A percentile compares a stretch with the other conserved stretches of the same genome.
phyloP scores from a whole-genome alignment of 2,888 invertebrate species.

The Dryocosmus kuriphilus region DNA sequence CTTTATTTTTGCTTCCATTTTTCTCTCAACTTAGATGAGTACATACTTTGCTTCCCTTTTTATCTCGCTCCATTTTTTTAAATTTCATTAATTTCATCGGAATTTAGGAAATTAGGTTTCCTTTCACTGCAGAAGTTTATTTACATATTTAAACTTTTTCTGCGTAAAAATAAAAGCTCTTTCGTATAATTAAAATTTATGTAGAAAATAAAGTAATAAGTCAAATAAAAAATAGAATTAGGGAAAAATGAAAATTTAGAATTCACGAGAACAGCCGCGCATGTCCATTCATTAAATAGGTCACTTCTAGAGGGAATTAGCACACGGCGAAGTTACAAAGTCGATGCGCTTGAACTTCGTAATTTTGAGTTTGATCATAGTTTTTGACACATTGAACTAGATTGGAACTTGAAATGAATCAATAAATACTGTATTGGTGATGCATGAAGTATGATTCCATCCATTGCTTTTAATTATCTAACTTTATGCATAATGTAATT shows the following conservation, averaged over 20 bases:
- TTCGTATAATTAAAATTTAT: too few species aligned
- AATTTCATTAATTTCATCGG: background rate
- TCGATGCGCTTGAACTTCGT: background rate
- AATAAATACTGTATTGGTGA: background rate
- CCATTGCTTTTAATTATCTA: background rate
- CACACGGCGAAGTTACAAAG: background rate
- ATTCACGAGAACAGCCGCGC: background rate
- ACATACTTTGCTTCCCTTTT: background rate
- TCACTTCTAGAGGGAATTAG: background rate
- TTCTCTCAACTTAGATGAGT: background rate
- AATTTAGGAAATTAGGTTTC: background rate
- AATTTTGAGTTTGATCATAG: background rate
- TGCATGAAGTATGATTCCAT: background rate
- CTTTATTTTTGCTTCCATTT: background rate
- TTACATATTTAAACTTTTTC: too few species aligned
- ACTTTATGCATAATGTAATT: background rate
- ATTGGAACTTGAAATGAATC: background rate
- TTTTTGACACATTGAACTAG: background rate
- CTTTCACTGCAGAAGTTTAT: background rate
- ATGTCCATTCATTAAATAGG: background rate
- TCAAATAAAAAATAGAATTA: background rate
- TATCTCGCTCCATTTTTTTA: background rate
- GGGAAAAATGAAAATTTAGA: background rate
- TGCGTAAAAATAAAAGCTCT: too few species aligned
- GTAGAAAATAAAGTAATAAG: too few species aligned